Base-by-base conservation (phyloP, 2,113 vertebrate genomes). In the Furnarius figulus region DNA sequence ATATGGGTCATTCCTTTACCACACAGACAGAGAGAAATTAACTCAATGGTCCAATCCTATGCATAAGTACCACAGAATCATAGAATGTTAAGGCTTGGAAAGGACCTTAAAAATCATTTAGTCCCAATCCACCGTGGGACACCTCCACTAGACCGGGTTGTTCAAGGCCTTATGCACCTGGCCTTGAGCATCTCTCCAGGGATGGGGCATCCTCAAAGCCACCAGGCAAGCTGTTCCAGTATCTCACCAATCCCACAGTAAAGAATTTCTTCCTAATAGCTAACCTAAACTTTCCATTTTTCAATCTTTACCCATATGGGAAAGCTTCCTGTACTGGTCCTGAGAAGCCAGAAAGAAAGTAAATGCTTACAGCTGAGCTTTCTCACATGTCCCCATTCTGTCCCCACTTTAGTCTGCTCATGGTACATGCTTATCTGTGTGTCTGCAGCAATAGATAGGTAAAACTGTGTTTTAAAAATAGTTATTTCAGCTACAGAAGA, bases 391-490 rank as follows among this genome's bases (percentile, higher is more conserved):
- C 14, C 8, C 35, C 35, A 31, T 30, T 88, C 47, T 81, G 47
- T 25, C 18, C n/a, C n/a, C n/a, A 46, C 17, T 71, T 89, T 17
- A 67, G 12, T 59, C 30, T 39, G 42, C 37, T 35, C 53, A 70
- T 8, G 37, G 35, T 20, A 76, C 23, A 30, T 27, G 16, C 19
- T 44, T 72, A 85, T 11, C 20, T 56, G 20, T 39, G 46, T 47
- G 6, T 39, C 47, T 59, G 52, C 17, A 73, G 40, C 25, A 91
- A 50, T 13, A 1, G 1, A 19, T 3, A 4, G 24, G 59, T 35
- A 86, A 81, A 85, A n/a, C 0, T 1, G 0, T 17, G 4, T 0
- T 85, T 76, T 39, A 8, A 39, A 59, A 89, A 33, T 5, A 72
- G 17, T 42, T 74, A 61, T 89, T 92, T 94, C 52, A 81, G 52